A percentile compares a stretch with the other conserved stretches of the same genome.
These are phyloP conservation scores for Dasypus novemcinctus DNA, from an alignment of 2,113 vertebrate species.

Conservation along the genomic window DNA sequence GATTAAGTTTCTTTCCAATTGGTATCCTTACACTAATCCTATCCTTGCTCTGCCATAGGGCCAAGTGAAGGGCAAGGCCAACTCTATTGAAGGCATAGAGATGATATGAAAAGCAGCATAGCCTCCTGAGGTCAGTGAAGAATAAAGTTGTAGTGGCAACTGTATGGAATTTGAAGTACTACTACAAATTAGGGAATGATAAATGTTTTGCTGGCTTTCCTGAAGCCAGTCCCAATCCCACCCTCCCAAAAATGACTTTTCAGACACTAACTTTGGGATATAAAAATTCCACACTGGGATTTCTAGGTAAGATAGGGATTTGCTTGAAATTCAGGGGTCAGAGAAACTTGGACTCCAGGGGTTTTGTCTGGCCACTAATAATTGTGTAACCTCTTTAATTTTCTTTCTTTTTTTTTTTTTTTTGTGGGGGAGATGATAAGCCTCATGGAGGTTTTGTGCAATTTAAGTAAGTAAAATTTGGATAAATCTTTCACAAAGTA, in stretches of 20 bases:
- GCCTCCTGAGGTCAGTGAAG: background rate
- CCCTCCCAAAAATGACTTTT: background rate
- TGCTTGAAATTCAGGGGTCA: background rate
- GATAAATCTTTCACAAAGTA: background rate
- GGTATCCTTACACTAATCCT: background rate
- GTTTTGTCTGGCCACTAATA: background rate
- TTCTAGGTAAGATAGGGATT: slow-evolving; percentile 5
- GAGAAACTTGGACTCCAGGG: background rate
- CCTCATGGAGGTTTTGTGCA: background rate
- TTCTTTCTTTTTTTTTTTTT: slow-evolving; percentile 46
- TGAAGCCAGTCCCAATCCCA: background rate
- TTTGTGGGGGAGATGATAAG: background rate
- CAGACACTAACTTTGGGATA: background rate
- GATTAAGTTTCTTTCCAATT: background rate
- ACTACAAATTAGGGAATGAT: background rate
- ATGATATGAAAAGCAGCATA: background rate
- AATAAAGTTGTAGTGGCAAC: background rate
- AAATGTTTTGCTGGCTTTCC: background rate
- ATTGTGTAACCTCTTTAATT: background rate
- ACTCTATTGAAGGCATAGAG: background rate
- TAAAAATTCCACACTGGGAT: background rate
- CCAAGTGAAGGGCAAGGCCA: background rate
- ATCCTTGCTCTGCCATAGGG: background rate
- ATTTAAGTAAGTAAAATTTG: background rate
- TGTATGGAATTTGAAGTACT: background rate